Evolutionary conservation across 2,888 invertebrate genomes (phyloP), one percentile per base, ranked within the genome.

Genomic region (Drosophila merina): DNA sequence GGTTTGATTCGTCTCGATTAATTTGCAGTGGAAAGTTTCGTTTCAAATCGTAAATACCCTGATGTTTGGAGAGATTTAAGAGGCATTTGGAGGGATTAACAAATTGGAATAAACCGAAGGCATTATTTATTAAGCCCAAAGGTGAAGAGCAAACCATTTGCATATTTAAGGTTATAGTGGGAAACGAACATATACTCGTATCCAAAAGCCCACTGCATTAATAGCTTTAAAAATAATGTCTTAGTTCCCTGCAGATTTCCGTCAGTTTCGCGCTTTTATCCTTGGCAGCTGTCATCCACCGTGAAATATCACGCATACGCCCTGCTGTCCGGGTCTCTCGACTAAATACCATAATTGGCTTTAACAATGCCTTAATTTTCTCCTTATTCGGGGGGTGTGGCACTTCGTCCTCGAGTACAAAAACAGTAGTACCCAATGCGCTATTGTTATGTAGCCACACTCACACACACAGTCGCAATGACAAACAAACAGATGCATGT

Each of bases 311-410:
- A 74, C 79, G 50, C 75, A 77, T 84, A 84, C 79, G 74, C 57
- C 58, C 38, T 57, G 51, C 62, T 40, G 70, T 51, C 57, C 12
- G 66, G 45, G 57, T 44, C 69, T 60, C 58, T 77, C 63, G 48
- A 74, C 66, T 81, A 71, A 79, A 71, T 74, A 67, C 77, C 75
- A 68, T 87, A 84, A 84, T 87, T 84, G 82, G 79, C 78, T 74
- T 69, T 62, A 76, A 88, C 79, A 84, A 84, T 78, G 80, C 78
- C 69, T 73, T 77, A 74, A 84, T 87, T 86, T 82, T 76, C 54
- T 68, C 62, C 75, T 78, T 58, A 73, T 71, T 52, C 50, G 54
- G n/a, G 36, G 57, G 31, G 40, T 31, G 38, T 14, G 45, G 10
- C 47, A 38, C 51, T 56, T 31, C 56, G 63, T 71, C 60, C 62